These are phyloP conservation scores for Ophion costatus DNA, from an alignment of 2,888 invertebrate species.

Conservation along the genomic window DNA sequence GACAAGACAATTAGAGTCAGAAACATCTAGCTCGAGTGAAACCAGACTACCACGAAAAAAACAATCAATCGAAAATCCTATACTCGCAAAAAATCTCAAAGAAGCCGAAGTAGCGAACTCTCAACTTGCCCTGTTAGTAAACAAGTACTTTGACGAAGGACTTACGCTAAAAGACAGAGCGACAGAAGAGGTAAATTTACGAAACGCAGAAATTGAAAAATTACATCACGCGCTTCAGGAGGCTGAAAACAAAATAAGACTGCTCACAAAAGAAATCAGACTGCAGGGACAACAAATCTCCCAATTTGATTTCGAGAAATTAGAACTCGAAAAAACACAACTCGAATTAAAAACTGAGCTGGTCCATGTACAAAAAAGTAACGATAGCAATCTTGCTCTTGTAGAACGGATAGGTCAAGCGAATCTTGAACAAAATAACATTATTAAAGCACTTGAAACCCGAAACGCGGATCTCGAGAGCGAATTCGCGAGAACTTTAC, in stretches of 20 bases:
- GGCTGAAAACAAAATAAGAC: slow-evolving; percentile 23
- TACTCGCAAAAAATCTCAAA: slow-evolving; percentile 14
- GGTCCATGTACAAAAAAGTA: background rate
- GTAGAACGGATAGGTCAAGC: slow-evolving; percentile 28
- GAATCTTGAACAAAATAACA: slow-evolving; percentile 19
- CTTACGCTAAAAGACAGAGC: slow-evolving; percentile 45
- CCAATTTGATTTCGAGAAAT: slow-evolving; percentile 21
- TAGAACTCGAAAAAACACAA: slow-evolving; percentile 22
- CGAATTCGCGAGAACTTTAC: slow-evolving; percentile 12
- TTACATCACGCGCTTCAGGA: slow-evolving; percentile 38
- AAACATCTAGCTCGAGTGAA: slow-evolving; percentile 31
- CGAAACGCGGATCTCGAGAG: slow-evolving; percentile 49
- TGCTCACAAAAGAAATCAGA: slow-evolving; percentile 3
- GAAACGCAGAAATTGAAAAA: slow-evolving; percentile 41
- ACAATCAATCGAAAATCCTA: slow-evolving; percentile 35
- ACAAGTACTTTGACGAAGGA: slow-evolving; percentile 49
- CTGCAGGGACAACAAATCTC: background rate
- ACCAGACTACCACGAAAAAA: slow-evolving; percentile 47
- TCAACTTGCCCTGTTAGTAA: background rate
- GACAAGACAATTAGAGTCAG: slow-evolving; percentile 24
- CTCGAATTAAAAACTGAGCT: slow-evolving; percentile 29
- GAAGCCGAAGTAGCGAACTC: background rate
- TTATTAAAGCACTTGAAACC: slow-evolving; percentile 37
- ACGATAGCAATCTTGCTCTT: slow-evolving; percentile 17
- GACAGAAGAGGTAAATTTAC: slow-evolving; percentile 45